These are phyloP conservation scores for Athene cunicularia DNA, from an alignment of 2,113 vertebrate genomes.

Conservation along the genomic window DNA sequence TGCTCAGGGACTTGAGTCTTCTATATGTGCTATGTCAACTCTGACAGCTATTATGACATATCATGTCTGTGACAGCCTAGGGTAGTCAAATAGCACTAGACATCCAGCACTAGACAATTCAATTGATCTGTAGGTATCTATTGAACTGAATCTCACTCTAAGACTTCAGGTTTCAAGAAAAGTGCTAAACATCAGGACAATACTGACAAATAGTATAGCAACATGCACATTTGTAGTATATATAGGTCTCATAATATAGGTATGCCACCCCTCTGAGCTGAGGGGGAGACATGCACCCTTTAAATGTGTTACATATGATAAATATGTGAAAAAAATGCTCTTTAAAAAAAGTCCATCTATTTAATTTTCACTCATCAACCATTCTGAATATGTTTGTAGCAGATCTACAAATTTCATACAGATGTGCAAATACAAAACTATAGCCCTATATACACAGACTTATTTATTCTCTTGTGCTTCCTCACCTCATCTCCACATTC, in stretches of 20 bases:
- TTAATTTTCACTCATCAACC: not conserved
- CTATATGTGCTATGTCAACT: not conserved
- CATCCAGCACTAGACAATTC: not conserved
- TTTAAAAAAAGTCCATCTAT: not conserved
- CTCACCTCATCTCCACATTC: not conserved
- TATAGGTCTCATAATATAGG: not conserved
- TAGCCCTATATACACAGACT: not conserved
- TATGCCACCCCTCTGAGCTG: not conserved
- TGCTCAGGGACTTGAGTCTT: not conserved
- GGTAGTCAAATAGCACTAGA: not conserved
- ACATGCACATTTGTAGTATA: fast-evolving
- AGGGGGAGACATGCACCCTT: fast-evolving
- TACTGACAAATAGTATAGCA: not conserved
- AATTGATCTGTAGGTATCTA: not conserved
- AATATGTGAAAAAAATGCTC: fast-evolving
- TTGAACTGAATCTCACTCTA: not conserved
- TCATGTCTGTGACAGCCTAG: not conserved
- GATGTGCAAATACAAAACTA: not conserved
- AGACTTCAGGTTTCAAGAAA: not conserved
- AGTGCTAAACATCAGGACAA: not conserved
- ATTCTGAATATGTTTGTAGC: not conserved
- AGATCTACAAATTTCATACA: not conserved
- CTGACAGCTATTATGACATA: not conserved
- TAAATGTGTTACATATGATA: not conserved
- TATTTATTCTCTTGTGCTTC: not conserved